Evolutionary conservation across 2,797 vertebrate species (phyloP).

Genomic region (Myotis daubentonii): DNA sequence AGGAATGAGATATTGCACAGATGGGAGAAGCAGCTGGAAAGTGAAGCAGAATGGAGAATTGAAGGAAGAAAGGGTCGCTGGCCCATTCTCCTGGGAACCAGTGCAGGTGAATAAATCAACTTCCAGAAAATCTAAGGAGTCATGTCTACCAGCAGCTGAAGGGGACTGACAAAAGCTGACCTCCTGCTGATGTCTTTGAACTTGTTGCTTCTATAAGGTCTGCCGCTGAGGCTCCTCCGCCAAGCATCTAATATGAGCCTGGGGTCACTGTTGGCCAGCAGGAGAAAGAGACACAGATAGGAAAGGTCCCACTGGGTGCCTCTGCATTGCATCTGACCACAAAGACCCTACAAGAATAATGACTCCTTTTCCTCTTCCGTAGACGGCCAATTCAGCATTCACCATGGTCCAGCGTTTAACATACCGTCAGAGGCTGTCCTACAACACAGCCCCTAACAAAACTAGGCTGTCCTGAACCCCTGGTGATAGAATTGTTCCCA

Average conservation of each 20-base stretch:
- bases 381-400: too few relatives aligned
- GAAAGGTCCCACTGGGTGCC: neutral
- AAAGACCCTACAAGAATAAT: neutral
- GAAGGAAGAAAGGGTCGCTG: neutral
- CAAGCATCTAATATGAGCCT: neutral
- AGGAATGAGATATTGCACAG: neutral
- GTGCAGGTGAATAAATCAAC: neutral
- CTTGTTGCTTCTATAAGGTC: neutral
- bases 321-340: neutral
- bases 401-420: too few relatives aligned
- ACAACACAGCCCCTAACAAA: too few relatives aligned
- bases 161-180: neutral
- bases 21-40: neutral
- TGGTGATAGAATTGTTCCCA: too few relatives aligned
- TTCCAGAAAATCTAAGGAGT: neutral
- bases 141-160: neutral
- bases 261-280: neutral
- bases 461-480: too few relatives aligned
- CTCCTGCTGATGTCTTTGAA: neutral
- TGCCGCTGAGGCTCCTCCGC: neutral
- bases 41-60: neutral
- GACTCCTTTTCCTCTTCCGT: too few relatives aligned
- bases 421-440: too few relatives aligned
- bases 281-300: neutral
- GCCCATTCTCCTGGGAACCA: neutral